These are phyloP conservation scores for Spermophilus dauricus DNA, from an alignment of 2,113 vertebrate genomes.

Conservation along the genomic window DNA sequence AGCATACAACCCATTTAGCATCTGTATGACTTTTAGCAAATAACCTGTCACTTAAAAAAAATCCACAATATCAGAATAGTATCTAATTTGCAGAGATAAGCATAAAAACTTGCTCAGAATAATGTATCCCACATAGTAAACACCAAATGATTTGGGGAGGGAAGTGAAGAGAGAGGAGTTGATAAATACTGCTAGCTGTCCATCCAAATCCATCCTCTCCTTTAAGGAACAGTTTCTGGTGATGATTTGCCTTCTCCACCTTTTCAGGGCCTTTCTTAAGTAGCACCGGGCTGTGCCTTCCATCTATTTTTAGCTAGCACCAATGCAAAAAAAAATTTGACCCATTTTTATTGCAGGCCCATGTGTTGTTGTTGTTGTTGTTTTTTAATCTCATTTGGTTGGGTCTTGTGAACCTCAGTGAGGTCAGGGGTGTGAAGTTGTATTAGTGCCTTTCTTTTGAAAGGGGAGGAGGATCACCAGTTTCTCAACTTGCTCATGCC, in stretches of 20 bases:
- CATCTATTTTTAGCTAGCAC: background rate
- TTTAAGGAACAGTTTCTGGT: background rate
- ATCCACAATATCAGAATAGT: background rate
- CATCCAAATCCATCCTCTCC: background rate
- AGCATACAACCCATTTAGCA: background rate
- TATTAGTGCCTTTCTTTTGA: too few relatives aligned
- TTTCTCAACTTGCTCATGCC: background rate
- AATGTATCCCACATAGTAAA: background rate
- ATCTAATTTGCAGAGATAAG: background rate
- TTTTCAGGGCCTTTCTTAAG: background rate
- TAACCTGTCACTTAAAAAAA: background rate
- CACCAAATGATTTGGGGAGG: background rate
- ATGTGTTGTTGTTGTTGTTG: too few relatives aligned
- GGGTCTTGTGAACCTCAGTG: background rate
- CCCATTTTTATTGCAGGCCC: background rate
- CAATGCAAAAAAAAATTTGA: background rate
- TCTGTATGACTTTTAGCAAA: background rate
- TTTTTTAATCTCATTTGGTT: background rate
- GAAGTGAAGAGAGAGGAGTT: background rate
- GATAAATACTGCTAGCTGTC: background rate
- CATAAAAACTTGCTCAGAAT: constrained; percentile 3
- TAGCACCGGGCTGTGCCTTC: background rate
- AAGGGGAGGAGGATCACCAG: background rate
- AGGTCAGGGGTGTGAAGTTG: background rate
- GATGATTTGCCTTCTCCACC: background rate